Percentiles rank a stretch among this genome's conserved stretches.
These are phyloP conservation scores for Centropyge bicolor DNA, from an alignment of 2,797 vertebrate genomes.

Conservation along the genomic window DNA sequence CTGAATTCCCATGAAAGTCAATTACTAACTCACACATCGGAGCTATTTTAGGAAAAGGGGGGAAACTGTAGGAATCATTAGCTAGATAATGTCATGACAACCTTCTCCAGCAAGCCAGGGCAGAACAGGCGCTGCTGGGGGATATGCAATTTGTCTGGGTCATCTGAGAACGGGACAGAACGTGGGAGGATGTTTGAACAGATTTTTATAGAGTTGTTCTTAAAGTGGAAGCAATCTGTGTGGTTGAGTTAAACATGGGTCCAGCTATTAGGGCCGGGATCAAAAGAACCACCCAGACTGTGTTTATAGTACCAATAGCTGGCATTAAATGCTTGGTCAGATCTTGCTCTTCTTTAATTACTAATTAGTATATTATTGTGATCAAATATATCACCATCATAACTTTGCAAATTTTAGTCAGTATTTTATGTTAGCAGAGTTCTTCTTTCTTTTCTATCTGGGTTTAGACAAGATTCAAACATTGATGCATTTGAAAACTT, in stretches of 20 bases:
- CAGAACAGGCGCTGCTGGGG: constrained; percentile 43
- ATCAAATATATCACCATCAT: not conserved
- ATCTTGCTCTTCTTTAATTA: not conserved
- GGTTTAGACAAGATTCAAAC: not conserved
- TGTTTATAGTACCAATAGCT: no score
- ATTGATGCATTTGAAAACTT: not conserved
- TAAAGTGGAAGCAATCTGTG: not conserved
- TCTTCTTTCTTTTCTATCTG: not conserved
- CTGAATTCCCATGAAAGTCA: constrained; percentile 71
- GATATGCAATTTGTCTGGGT: constrained; percentile 64
- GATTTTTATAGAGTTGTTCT: constrained; percentile 12
- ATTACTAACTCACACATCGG: constrained; percentile 67
- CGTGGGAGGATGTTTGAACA: constrained; percentile 10
- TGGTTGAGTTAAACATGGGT: not conserved
- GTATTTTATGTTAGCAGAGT: not conserved
- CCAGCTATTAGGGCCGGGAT: not conserved
- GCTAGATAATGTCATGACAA: constrained; percentile 74
- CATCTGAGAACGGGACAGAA: constrained; percentile 36
- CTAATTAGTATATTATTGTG: no score
- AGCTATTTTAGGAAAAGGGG: constrained; percentile 61
- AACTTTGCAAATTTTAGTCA: not conserved
- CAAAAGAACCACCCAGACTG: no score
- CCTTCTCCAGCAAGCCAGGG: constrained; percentile 46
- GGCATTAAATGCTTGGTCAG: not conserved
- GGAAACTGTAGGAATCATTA: constrained; percentile 67